Evolutionary conservation across 1,140 invertebrate genomes (phyloP), one percentile per base, ranked within the genome.

Genomic region (Psilanteris sp.): DNA sequence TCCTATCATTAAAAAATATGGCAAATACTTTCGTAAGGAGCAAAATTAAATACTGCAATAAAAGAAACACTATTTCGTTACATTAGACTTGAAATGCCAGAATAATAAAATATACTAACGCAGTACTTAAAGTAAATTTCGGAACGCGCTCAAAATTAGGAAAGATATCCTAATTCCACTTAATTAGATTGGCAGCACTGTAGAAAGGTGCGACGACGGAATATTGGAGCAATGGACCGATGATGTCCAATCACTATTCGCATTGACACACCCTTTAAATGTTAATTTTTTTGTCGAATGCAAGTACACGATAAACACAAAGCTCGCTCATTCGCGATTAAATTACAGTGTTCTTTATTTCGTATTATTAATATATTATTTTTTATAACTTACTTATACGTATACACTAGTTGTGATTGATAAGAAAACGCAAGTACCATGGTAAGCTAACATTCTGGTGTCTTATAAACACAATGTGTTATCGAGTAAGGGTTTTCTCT

Each of bases 191-290:
- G 66, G 44, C 34, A 46, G 54, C 57, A 79, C 62, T 46, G 37
- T 67, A 31, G 39, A 31, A 1, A 36, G n/a, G 29, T 15, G 16
- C 20, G 34, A 41, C 55, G 22, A 10, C 13, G 24, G 18, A 43
- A 61, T 14, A 27, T 55, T 32, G 18, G 22, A 54, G 39, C 22
- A 22, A 37, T 44, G 62, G 41, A 54, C 39, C 62, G 32, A 59
- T 41, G 39, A 55, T 80, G 50, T 78, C 80, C 80, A 81, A 82
- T 82, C 73, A 36, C 48, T 59, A 67, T 72, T 78, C 74, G 44
- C 77, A 76, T 78, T 66, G 85, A 86, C 85, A 86, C 85, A 85
- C 85, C 85, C 85, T 87, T 81, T 81, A 84, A 85, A 85, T 85
- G 82, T 81, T 79, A 75, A 76, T 84, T 81, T 83, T 82, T 29